Evolutionary conservation across 2,797 vertebrate species (phyloP), one percentile per base, ranked within the genome.

Genomic region (Xenopus petersii): DNA sequence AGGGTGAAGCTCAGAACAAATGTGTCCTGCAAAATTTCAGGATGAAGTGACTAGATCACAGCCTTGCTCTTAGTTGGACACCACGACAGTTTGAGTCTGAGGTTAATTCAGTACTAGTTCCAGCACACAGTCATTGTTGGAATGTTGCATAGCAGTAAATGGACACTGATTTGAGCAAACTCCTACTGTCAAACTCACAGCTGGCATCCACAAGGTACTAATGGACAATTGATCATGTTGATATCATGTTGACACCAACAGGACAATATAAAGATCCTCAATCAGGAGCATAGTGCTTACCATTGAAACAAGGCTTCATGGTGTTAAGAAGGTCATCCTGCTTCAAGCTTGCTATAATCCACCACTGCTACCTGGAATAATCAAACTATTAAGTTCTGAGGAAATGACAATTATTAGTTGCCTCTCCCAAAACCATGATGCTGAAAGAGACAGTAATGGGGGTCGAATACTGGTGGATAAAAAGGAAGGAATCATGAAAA

Each of bases 391-490:
- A 17, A 47, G n/a, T 48, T 33, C 10, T 11, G 33, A 26, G 30
- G 64, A 67, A 47, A 73, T 68, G 0, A 36, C 12, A 4, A 12
- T 49, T 4, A 30, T 62, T 21, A 17, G 36, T 42, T 26, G 6
- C 21, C 10, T 60, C 10, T 60, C 49, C 26, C 2, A 51, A 42
- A 9, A 42, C 36, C 6, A 42, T 9, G 36, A 42, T 42, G 36
- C 33, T 36, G 33, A 36, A 36, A 36, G 33, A 42, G 36, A 42
- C 36, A 42, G 36, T 42, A 42, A 88, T 49, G 24, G 13, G 81
- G 82, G 86, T 81, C 81, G 87, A 83, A 85, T 81, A 90, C 75
- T 82, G 81, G 82, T 84, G 89, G 90, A 90, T 90, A 87, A 90
- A 90, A 89, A 90, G 89, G 36, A 42, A 90, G 89, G 17, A 88